phyloP scores from a whole-genome alignment of 2,888 invertebrate species.

The Thalpophila matura region DNA sequence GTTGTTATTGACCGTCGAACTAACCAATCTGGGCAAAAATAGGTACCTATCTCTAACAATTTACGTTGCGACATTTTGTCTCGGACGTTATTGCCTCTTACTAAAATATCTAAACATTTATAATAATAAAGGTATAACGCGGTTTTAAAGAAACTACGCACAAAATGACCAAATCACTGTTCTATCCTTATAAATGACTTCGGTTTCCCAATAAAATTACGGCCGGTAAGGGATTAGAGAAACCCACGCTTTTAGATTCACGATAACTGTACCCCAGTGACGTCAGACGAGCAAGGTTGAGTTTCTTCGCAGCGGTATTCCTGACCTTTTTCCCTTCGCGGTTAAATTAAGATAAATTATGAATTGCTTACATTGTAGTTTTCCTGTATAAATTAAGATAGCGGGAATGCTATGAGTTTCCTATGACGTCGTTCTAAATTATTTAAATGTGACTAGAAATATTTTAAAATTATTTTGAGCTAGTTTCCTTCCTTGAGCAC shows the following conservation, averaged over 20 bases:
- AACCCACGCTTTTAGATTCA: conserved; percentile 37
- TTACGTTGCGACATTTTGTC: too few species aligned
- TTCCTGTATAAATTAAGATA: conserved; percentile 18
- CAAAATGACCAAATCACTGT: neutral
- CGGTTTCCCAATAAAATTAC: conserved; percentile 40
- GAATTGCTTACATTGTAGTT: conserved; percentile 25
- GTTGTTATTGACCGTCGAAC: too few species aligned
- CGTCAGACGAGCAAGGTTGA: conserved; percentile 11
- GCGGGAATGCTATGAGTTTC: conserved; percentile 4
- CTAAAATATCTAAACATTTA: too few species aligned
- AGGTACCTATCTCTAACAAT: too few species aligned
- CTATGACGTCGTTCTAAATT: conserved; percentile 46
- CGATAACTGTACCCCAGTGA: conserved; percentile 17
- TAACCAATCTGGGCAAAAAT: too few species aligned
- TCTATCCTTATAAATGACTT: conserved; percentile 25
- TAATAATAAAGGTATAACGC: too few species aligned
- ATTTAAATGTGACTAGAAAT: conserved; percentile 14
- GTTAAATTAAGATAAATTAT: conserved; percentile 34
- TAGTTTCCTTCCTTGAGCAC: conserved; percentile 38
- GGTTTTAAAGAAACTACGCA: conserved; percentile 2
- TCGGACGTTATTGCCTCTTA: too few species aligned
- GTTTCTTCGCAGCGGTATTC: conserved; percentile 4
- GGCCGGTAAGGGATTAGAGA: conserved; percentile 12
- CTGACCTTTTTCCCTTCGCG: conserved; percentile 33
- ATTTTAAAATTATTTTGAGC: neutral